These are phyloP conservation scores for Dipodomys spectabilis DNA, from an alignment of 2,113 vertebrate species.

Conservation along the genomic window DNA sequence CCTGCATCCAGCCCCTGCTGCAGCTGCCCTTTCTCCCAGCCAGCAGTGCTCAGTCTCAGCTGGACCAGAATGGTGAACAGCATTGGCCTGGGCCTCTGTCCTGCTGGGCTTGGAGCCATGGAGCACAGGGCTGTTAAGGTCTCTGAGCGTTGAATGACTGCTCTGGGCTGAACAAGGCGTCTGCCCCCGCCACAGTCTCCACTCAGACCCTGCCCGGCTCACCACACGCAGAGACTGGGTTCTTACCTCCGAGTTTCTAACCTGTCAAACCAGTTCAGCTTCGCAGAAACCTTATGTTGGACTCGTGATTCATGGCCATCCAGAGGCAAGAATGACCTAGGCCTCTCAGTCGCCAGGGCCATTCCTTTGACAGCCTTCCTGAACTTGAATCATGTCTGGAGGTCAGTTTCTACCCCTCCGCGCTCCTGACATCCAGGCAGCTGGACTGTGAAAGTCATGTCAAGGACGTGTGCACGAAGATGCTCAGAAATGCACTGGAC, in stretches of 20 bases:
- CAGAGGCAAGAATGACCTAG: no score
- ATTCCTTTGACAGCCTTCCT: no score
- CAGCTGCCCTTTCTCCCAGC: not conserved
- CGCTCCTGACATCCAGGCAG: not conserved
- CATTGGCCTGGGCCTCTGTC: no score
- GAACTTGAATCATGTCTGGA: no score
- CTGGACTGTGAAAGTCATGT: accelerated
- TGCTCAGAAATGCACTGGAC: not conserved
- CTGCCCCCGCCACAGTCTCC: no score
- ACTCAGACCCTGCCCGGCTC: not conserved
- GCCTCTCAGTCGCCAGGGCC: accelerated
- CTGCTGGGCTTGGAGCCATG: no score
- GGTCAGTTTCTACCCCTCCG: not conserved
- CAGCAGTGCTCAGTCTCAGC: not conserved
- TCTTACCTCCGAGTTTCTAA: no score
- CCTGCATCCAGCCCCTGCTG: not conserved
- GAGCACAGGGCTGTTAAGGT: no score
- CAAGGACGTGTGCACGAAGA: not conserved
- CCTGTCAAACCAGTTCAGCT: accelerated
- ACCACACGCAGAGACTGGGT: no score
- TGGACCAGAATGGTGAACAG: no score
- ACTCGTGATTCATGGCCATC: not conserved
- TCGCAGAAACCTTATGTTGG: not conserved
- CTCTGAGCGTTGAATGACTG: accelerated
- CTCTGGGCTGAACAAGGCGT: not conserved